phyloP scores from a whole-genome alignment of 2,888 invertebrate species.

The Euplexia lucipara region DNA sequence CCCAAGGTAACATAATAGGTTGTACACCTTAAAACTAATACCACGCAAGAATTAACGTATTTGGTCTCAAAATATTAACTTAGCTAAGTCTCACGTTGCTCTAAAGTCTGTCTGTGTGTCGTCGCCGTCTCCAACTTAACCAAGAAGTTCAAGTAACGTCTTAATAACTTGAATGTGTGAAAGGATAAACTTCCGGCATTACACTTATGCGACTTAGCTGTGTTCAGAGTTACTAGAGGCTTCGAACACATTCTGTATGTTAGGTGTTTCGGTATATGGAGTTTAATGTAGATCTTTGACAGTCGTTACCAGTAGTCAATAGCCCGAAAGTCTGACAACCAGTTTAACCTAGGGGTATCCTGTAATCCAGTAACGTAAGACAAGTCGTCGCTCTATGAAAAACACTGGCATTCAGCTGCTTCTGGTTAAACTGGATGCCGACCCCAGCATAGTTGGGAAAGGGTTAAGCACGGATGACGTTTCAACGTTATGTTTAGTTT shows the following conservation, averaged over 20 bases:
- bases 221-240: neutral
- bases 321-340: too few species aligned
- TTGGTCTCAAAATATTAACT: constrained; percentile 23
- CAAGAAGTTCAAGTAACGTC: constrained; percentile 28
- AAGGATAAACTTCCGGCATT: constrained; percentile 26
- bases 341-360: too few species aligned
- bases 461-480: too few species aligned
- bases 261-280: neutral
- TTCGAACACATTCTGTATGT: neutral
- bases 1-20: constrained; percentile 15
- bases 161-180: constrained; percentile 38
- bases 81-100: constrained; percentile 18
- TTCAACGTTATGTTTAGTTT: too few species aligned
- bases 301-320: too few species aligned
- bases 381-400: too few species aligned
- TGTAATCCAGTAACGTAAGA: too few species aligned
- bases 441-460: too few species aligned
- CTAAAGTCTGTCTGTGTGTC: constrained; percentile 34
- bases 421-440: too few species aligned
- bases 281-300: neutral
- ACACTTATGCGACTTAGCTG: constrained; percentile 3
- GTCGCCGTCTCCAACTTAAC: constrained; percentile 13
- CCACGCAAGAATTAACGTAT: constrained; percentile 16
- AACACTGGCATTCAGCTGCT: too few species aligned
- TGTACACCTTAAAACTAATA: constrained; percentile 25